These are phyloP conservation scores for Passer domesticus DNA, from an alignment of 2,113 vertebrate species.

Conservation along the genomic window DNA sequence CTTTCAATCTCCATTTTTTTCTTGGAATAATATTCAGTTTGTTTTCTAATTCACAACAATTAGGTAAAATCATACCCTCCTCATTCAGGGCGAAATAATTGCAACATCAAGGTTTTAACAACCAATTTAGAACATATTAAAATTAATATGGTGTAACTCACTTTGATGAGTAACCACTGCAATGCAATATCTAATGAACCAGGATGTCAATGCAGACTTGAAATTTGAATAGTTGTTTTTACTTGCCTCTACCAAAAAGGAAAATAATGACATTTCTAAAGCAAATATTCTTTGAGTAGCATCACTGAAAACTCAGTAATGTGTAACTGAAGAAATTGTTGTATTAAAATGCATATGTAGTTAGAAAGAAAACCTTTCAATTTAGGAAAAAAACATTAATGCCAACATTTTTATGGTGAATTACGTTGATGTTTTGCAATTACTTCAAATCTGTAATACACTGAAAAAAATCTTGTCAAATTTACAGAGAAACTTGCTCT, in stretches of 20 bases:
- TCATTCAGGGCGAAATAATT: not conserved
- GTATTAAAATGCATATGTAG: not conserved
- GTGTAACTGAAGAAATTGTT: not conserved
- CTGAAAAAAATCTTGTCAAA: not conserved
- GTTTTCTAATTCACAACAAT: not conserved
- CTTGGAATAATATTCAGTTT: not conserved
- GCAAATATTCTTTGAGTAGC: not conserved
- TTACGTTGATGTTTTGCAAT: not conserved
- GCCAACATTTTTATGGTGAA: not conserved
- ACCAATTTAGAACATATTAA: not conserved
- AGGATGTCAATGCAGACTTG: not conserved
- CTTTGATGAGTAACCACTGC: not conserved
- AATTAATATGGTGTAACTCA: not conserved
- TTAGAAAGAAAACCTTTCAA: not conserved
- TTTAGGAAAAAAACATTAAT: not conserved
- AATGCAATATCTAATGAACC: not conserved
- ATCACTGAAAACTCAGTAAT: not conserved
- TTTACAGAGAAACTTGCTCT: not conserved
- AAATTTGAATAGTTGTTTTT: not conserved
- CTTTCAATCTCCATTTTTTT: not conserved
- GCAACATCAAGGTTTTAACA: not conserved
- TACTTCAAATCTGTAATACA: not conserved
- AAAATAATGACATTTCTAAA: not conserved
- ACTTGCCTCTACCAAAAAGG: not conserved
- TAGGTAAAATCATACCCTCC: not conserved